A percentile compares a stretch with the other conserved stretches of the same genome.
Conservation (phyloP, 2,888 invertebrate genomes). For the Myopa tessellatipennis region DNA sequence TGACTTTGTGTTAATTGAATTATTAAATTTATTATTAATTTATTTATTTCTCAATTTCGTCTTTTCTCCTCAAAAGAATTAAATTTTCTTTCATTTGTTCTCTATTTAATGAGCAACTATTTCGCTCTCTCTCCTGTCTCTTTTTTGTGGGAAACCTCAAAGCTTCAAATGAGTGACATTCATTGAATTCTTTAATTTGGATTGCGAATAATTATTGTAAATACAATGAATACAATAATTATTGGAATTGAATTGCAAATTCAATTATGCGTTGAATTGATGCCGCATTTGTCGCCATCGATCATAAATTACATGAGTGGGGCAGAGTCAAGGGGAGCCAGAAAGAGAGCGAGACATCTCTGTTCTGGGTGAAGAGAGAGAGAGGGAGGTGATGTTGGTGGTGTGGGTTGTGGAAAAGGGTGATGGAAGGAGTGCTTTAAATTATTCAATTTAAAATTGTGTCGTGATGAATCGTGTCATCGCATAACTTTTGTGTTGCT, state of each 20-base stretch:
- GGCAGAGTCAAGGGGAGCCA: too few relatives aligned
- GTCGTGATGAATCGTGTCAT: not conserved
- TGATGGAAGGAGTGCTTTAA: not conserved
- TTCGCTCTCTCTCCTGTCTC: not conserved
- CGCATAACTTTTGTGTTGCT: too few relatives aligned
- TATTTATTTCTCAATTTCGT: too few relatives aligned
- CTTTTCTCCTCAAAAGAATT: not conserved
- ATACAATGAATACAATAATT: not conserved
- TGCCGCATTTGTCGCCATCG: constrained; percentile 19
- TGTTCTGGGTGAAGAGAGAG: not conserved
- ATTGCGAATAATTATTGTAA: constrained; percentile 1
- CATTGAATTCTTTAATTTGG: constrained; percentile 13
- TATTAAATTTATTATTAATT: too few relatives aligned
- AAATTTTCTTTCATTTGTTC: not conserved
- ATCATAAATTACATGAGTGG: constrained; percentile 12
- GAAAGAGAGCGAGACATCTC: too few relatives aligned
- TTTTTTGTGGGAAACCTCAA: not conserved
- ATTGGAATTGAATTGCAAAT: constrained; percentile 31
- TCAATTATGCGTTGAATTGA: constrained; percentile 20
- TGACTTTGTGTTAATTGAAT: too few relatives aligned
- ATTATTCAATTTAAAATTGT: not conserved
- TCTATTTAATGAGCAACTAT: constrained; percentile 13
- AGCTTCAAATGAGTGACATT: not conserved
- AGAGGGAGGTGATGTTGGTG: not conserved
- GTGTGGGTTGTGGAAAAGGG: not conserved